Evolutionary conservation across 2,888 invertebrate species (phyloP).

Genomic region (Exocentrus adspersus): DNA sequence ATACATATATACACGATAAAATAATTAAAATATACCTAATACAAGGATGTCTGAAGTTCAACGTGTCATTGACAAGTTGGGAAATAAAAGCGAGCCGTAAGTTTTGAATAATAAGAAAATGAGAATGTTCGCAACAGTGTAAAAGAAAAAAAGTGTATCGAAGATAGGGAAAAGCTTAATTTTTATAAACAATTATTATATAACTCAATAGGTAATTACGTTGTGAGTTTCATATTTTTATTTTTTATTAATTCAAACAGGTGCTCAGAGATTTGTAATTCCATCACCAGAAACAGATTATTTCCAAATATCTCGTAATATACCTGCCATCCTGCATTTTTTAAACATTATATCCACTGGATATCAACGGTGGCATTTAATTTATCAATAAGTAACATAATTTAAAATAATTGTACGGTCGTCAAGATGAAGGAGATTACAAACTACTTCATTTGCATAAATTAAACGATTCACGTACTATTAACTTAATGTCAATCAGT

Average conservation of each 20-base stretch:
- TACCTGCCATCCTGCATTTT: not conserved
- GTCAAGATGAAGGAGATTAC: slow-evolving; percentile 5
- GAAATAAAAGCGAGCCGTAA: no score
- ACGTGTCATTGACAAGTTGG: no score
- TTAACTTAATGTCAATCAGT: not conserved
- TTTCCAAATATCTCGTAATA: not conserved
- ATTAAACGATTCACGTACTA: not conserved
- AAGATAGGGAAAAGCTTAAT: no score
- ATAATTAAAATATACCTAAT: no score
- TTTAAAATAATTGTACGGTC: slow-evolving; percentile 1
- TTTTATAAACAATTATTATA: no score
- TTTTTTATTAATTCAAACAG: not conserved
- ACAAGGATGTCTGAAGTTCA: no score
- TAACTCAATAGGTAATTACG: no score
- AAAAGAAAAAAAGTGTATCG: no score
- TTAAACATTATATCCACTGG: not conserved
- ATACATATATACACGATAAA: no score
- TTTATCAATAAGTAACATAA: not conserved
- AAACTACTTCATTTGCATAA: slow-evolving; percentile 4
- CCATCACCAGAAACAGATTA: not conserved
- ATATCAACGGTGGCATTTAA: not conserved
- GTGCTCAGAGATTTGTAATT: not conserved
- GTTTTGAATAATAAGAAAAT: no score
- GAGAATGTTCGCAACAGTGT: no score
- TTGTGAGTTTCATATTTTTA: not conserved